A percentile compares a stretch with the other conserved stretches of the same genome.
Conservation (phyloP, 2,113 vertebrate species). For the Calyptommatus sinebrachiatus region DNA sequence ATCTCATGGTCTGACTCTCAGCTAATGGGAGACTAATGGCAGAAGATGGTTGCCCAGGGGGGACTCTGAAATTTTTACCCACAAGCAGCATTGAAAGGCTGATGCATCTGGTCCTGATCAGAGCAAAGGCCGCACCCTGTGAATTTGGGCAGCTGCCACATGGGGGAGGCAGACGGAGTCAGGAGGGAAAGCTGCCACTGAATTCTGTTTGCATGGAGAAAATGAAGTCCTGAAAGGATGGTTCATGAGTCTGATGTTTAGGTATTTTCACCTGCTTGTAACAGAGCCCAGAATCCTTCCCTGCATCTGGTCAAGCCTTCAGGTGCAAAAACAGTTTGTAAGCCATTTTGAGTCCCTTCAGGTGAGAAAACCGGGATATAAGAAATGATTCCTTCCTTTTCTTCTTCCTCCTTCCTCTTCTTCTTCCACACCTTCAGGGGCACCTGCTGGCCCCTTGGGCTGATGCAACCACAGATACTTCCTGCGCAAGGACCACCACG, state of each 20-base stretch:
- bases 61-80: conserved; percentile 27
- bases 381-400: no score
- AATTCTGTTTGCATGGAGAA: not conserved
- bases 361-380: no score
- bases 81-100: not conserved
- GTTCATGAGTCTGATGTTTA: not conserved
- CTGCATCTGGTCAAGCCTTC: no score
- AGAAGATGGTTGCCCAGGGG: conserved; percentile 10
- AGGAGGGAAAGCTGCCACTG: not conserved
- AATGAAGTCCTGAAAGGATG: not conserved
- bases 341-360: no score
- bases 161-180: not conserved
- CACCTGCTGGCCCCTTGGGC: no score
- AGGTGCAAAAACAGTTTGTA: no score
- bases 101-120: conserved; percentile 16
- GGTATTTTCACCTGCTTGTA: not conserved
- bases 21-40: conserved; percentile 18
- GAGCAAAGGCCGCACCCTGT: not conserved
- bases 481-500: no score
- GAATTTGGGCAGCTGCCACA: not conserved
- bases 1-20: not conserved
- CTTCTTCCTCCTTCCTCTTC: no score
- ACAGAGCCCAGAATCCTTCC: no score
- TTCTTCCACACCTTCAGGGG: no score
- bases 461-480: no score